Conservation (phyloP, 2,888 invertebrate species). For the Polyommatus iphigenia region DNA sequence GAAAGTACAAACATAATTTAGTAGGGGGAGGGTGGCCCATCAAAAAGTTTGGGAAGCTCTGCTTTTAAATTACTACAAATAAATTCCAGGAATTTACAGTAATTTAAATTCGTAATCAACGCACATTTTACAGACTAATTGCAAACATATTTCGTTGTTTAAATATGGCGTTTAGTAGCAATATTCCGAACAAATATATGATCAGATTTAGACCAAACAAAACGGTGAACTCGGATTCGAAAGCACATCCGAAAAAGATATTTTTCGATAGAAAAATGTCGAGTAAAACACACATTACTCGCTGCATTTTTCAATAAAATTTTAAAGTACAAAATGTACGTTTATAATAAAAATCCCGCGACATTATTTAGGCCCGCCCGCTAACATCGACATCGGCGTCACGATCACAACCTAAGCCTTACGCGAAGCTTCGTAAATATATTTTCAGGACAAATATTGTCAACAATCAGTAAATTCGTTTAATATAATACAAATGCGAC, state of each 20-base stretch:
- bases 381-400: background rate
- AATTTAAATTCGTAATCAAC: background rate
- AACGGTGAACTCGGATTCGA: background rate
- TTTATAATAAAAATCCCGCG: background rate
- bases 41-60: background rate
- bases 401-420: slow-evolving; percentile 20
- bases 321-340: background rate
- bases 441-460: slow-evolving; percentile 22
- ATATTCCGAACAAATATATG: background rate
- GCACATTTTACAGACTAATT: background rate
- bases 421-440: slow-evolving; percentile 19
- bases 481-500: slow-evolving; percentile 26
- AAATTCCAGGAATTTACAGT: background rate
- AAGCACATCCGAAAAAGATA: background rate
- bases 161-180: background rate
- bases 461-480: slow-evolving; percentile 24
- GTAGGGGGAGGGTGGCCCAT: no score
- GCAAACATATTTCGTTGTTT: slow-evolving; percentile 1
- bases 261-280: background rate
- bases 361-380: background rate
- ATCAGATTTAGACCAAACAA: background rate
- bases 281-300: background rate
- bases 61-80: background rate
- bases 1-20: no score
- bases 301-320: background rate